Evolutionary conservation across 2,888 invertebrate species (phyloP), one percentile per base, ranked within the genome.

Genomic region (Nipponacmea schrenckii): DNA sequence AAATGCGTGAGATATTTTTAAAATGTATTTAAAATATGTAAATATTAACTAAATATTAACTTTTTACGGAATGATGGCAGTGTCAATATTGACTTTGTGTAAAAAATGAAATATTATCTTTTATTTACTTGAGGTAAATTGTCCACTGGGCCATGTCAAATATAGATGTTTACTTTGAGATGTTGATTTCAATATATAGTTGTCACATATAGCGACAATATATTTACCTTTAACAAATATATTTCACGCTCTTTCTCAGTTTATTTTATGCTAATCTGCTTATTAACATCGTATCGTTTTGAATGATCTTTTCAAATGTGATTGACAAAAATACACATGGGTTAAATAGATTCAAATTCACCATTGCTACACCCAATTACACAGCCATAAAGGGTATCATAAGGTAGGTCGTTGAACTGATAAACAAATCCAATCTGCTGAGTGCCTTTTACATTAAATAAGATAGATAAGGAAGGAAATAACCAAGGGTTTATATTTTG

Each of bases 81-180:
- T 20, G 20, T 56, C 20, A 56, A 56, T 56, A 56, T 56, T 56
- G 20, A 56, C 24, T 20, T 56, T 24, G 12, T 24, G 56, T 24
- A 20, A 56, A 56, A 56, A 56, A 56, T 56, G 56, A 56, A 56
- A 56, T 56, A 56, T 39, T 56, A 56, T 56, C 56, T 56, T 56
- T 39, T 56, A 56, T 56, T 56, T 56, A 56, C 56, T 56, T 56
- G 20, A 56, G 14, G 56, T 56, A 56, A 56, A 56, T 56, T 56
- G 56, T 56, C 56, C 56, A 56, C 56, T 56, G 56, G 20, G 56
- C 24, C 24, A 56, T 56, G 56, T 20, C 56, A 56, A 56, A 56
- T 56, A 56, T 56, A 56, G 20, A 56, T 56, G 56, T 56, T 20
- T 24, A 24, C 56, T 56, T 20, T 8, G 14, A 20, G 24, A 56